Conservation (phyloP, 92 coral and sea anemone species). For the Porites cylindrica region DNA sequence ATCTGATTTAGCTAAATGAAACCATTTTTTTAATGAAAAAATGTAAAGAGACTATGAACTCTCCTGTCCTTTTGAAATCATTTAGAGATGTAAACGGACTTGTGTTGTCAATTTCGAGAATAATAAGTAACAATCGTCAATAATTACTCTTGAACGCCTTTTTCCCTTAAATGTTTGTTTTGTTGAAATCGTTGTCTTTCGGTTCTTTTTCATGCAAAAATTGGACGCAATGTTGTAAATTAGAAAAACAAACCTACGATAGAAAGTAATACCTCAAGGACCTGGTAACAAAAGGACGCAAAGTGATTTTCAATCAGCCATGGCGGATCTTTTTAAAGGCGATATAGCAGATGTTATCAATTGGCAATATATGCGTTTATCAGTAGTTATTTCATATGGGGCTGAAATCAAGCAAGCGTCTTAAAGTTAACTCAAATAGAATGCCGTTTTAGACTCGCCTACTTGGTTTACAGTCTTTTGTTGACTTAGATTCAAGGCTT, state of each 20-base stretch:
- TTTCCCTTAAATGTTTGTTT: slow-evolving; percentile 25
- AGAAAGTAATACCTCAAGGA: slow-evolving; percentile 17
- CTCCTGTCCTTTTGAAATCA: no score
- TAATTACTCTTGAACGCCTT: background rate
- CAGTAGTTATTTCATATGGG: background rate
- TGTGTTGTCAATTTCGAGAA: no score
- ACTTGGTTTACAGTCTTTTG: background rate
- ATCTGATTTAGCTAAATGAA: background rate
- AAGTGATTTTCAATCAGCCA: slow-evolving; percentile 23
- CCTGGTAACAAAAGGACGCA: slow-evolving; percentile 20
- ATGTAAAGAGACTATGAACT: no score
- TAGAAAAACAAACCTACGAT: slow-evolving; percentile 15
- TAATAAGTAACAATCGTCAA: background rate
- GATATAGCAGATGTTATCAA: slow-evolving; percentile 25
- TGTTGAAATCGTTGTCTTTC: slow-evolving; percentile 16
- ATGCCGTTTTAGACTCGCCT: background rate
- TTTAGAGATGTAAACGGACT: no score
- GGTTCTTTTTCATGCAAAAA: slow-evolving; percentile 17
- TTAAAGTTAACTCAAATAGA: background rate
- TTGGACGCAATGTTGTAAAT: slow-evolving; percentile 17
- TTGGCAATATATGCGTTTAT: no score
- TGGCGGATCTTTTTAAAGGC: slow-evolving; percentile 25
- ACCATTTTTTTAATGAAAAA: no score
- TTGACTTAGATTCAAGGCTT: background rate
- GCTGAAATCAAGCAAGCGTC: background rate